Conservation (phyloP, 2,888 invertebrate genomes). For the Drosophila fulvimacula region DNA sequence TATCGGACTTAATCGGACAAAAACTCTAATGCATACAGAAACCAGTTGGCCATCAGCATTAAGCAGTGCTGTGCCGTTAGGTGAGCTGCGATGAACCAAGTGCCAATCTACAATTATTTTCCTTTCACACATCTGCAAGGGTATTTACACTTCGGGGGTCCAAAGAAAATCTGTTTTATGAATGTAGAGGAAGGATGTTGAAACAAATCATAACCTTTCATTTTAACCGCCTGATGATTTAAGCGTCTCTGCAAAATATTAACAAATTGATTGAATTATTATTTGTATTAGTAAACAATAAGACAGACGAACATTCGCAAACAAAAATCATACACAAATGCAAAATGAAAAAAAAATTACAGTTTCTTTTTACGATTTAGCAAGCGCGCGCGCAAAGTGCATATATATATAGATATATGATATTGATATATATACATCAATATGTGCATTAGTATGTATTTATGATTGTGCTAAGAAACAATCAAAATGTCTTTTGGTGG, state of each 20-base stretch:
- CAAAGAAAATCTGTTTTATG: constrained; percentile 10
- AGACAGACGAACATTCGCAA: constrained; percentile 38
- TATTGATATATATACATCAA: neutral
- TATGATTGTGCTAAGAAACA: constrained; percentile 27
- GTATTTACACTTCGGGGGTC: constrained; percentile 1
- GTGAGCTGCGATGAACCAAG: neutral
- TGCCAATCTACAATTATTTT: neutral
- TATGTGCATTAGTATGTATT: constrained; percentile 14
- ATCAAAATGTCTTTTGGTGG: constrained; percentile 29
- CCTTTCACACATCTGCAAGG: constrained; percentile 5
- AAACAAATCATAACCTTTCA: constrained; percentile 85
- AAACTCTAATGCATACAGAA: neutral
- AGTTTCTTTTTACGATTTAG: constrained; percentile 24
- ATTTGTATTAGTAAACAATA: constrained; percentile 78
- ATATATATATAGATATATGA: constrained; percentile 4
- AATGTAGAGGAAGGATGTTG: constrained; percentile 60
- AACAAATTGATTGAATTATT: constrained; percentile 83
- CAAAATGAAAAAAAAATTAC: constrained; percentile 27
- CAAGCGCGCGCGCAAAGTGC: constrained; percentile 67
- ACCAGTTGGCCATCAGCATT: neutral
- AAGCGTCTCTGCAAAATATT: constrained; percentile 85
- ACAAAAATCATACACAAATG: constrained; percentile 38
- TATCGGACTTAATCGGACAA: neutral
- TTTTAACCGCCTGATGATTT: constrained; percentile 85
- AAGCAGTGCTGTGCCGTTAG: neutral